These are phyloP conservation scores for Tridacna crocea DNA, from an alignment of 2,888 invertebrate genomes.

Conservation along the genomic window DNA sequence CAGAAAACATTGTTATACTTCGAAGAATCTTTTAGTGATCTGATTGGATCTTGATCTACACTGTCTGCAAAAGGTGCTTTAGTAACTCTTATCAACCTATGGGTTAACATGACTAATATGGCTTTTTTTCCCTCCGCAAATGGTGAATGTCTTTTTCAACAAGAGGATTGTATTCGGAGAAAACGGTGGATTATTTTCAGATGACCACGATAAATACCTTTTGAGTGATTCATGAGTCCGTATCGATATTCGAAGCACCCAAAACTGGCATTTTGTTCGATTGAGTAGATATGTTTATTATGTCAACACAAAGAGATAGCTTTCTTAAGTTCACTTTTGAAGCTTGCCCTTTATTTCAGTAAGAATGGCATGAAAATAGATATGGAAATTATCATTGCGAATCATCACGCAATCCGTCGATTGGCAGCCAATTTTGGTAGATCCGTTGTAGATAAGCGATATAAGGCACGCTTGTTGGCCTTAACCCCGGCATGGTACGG, in stretches of 20 bases:
- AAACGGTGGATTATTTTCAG: neutral
- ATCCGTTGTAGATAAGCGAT: neutral
- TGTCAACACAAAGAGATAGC: conserved; percentile 3
- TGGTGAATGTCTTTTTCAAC: too few relatives aligned
- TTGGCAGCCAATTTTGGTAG: conserved; percentile 3
- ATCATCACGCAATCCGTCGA: conserved; percentile 2
- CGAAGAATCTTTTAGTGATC: too few relatives aligned
- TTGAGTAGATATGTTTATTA: neutral
- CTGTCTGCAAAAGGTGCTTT: too few relatives aligned
- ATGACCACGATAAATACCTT: neutral
- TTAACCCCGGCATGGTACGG: neutral
- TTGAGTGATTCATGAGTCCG: neutral
- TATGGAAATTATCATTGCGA: neutral
- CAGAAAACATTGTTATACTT: too few relatives aligned
- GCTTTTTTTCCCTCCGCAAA: too few relatives aligned
- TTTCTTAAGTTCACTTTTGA: neutral
- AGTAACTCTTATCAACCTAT: too few relatives aligned
- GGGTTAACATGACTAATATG: too few relatives aligned
- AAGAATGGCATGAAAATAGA: conserved; percentile 6
- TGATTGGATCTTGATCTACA: too few relatives aligned
- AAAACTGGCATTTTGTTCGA: neutral
- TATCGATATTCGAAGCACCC: neutral
- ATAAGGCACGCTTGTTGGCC: neutral
- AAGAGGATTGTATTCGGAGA: too few relatives aligned
- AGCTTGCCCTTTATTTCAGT: neutral